Percentiles rank a stretch among this genome's conserved stretches.
Evolutionary conservation across 2,888 invertebrate genomes (phyloP).

Genomic region (Heliconius erato): DNA sequence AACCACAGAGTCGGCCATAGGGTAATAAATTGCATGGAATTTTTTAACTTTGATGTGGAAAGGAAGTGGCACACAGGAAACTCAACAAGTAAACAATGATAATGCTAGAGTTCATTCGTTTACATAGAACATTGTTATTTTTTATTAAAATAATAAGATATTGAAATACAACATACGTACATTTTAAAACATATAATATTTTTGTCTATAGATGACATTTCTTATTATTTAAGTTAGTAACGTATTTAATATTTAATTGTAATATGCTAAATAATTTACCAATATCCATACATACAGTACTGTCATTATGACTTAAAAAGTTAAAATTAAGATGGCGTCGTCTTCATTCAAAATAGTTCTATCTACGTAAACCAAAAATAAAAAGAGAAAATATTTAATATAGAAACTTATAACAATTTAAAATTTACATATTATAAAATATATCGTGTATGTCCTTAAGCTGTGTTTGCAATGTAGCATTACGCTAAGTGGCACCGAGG

Average conservation of each 20-base stretch:
- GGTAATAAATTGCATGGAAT: conserved; percentile 24
- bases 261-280: too few species aligned
- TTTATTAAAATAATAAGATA: background rate
- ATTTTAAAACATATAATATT: background rate
- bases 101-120: conserved; percentile 18
- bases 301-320: too few species aligned
- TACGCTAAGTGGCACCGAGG: conserved; percentile 19
- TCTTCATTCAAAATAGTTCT: too few species aligned
- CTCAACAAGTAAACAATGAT: conserved; percentile 41
- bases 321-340: too few species aligned
- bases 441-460: background rate
- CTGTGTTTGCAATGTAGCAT: conserved; percentile 12
- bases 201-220: background rate
- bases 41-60: conserved; percentile 35
- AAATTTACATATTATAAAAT: background rate
- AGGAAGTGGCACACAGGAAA: conserved; percentile 41
- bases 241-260: too few species aligned
- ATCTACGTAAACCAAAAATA: background rate
- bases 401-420: background rate
- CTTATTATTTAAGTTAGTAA: too few species aligned
- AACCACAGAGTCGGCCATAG: background rate
- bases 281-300: too few species aligned
- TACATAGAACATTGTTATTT: background rate
- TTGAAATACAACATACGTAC: background rate
- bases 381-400: background rate